phyloP scores from a whole-genome alignment of 2,888 invertebrate species.

The Ectemnius continuus region DNA sequence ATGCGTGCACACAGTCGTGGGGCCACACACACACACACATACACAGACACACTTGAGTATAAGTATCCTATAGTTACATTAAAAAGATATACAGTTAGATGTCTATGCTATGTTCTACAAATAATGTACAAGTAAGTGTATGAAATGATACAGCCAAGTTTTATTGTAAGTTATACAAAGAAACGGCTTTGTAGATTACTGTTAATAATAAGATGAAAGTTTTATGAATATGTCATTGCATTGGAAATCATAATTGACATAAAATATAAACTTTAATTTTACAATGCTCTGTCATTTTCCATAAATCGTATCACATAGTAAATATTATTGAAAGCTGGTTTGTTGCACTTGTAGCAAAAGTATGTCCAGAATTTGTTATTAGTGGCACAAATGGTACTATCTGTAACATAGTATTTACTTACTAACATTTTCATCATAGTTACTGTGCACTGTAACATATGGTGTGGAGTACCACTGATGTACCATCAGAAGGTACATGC shows the following conservation, averaged over 20 bases:
- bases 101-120: neutral
- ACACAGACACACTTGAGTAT: neutral
- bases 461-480: too few relatives aligned
- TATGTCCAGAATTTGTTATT: too few relatives aligned
- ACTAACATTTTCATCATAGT: too few relatives aligned
- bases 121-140: neutral
- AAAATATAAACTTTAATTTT: conserved; percentile 5
- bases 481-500: too few relatives aligned
- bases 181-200: conserved; percentile 10
- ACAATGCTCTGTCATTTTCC: neutral
- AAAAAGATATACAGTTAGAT: conserved; percentile 1
- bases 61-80: neutral
- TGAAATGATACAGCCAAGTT: conserved; percentile 2
- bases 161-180: conserved; percentile 7
- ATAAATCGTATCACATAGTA: neutral
- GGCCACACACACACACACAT: too few relatives aligned
- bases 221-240: neutral
- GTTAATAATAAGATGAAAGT: conserved; percentile 9
- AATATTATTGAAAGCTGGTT: too few relatives aligned
- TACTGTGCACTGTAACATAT: too few relatives aligned
- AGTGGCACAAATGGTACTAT: too few relatives aligned
- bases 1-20: neutral
- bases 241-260: neutral
- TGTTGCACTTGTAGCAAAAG: too few relatives aligned
- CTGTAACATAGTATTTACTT: too few relatives aligned